These are phyloP conservation scores for Acrobasis suavella DNA, from an alignment of 2,888 invertebrate species.

Conservation along the genomic window DNA sequence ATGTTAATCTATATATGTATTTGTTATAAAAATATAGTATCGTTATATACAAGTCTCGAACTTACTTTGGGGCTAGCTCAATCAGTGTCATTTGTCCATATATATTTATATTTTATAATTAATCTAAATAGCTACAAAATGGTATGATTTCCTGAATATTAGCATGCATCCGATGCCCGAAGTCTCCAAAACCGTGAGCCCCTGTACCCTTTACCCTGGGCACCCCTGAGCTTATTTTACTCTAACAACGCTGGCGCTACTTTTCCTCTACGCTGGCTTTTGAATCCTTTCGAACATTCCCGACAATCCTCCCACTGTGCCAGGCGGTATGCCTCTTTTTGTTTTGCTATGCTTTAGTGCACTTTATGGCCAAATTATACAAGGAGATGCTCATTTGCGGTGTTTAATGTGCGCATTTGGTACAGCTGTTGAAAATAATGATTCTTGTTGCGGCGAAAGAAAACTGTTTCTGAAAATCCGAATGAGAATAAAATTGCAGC, in stretches of 20 bases:
- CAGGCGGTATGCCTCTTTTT: constrained; percentile 22
- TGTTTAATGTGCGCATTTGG: constrained; percentile 13
- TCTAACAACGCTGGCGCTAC: not conserved
- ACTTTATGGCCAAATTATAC: constrained; percentile 30
- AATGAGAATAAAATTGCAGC: not conserved
- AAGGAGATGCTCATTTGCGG: constrained; percentile 22
- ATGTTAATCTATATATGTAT: too few relatives aligned
- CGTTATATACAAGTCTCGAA: too few relatives aligned
- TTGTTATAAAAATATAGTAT: too few relatives aligned
- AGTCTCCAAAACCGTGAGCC: too few relatives aligned
- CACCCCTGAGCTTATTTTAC: not conserved
- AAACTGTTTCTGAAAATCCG: not conserved
- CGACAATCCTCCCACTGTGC: constrained; percentile 22
- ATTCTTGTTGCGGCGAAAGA: constrained; percentile 1
- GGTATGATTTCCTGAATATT: too few relatives aligned
- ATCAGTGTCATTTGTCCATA: too few relatives aligned
- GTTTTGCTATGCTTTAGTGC: constrained; percentile 29
- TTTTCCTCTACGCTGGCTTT: constrained; percentile 16
- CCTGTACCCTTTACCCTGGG: not conserved
- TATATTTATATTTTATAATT: too few relatives aligned
- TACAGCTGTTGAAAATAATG: constrained; percentile 6
- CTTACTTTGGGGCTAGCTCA: too few relatives aligned
- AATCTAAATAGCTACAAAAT: too few relatives aligned
- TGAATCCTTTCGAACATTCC: constrained; percentile 27
- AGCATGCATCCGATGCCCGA: too few relatives aligned